Percentiles rank a stretch among this genome's conserved stretches.
These are phyloP conservation scores for Ifrita kowaldi DNA, from an alignment of 2,113 vertebrate genomes.

Conservation along the genomic window DNA sequence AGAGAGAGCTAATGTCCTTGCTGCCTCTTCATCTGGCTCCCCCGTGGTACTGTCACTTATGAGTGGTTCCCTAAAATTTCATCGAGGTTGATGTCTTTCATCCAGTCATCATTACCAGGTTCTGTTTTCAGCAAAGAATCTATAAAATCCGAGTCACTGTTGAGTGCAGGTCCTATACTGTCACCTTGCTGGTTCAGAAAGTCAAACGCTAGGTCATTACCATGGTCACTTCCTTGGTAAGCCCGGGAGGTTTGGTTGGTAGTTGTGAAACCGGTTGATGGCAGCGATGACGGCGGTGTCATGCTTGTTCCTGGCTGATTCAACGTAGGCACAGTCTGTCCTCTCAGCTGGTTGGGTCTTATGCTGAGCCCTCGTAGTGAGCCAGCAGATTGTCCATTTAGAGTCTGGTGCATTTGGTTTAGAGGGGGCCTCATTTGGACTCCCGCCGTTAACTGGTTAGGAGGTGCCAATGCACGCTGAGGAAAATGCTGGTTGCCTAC, in stretches of 20 bases:
- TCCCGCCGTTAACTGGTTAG: constrained; percentile 80
- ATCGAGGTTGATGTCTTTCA: constrained; percentile 98
- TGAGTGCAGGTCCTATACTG: constrained; percentile 87
- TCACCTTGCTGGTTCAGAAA: constrained; percentile 89
- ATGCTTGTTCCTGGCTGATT: constrained; percentile 75
- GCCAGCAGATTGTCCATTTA: constrained; percentile 72
- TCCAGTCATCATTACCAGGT: constrained; percentile 96
- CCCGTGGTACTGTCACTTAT: constrained; percentile 56
- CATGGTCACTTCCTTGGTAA: constrained; percentile 80
- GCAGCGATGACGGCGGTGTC: constrained; percentile 76
- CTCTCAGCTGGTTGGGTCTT: constrained; percentile 79
- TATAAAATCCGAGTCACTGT: constrained; percentile 94
- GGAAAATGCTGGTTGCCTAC: constrained; percentile 78
- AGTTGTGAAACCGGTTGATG: constrained; percentile 73
- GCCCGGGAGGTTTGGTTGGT: constrained; percentile 70
- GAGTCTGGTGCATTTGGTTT: constrained; percentile 73
- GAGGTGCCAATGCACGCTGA: constrained; percentile 78
- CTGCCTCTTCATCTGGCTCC: neutral
- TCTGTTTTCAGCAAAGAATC: constrained; percentile 95
- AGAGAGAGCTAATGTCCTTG: constrained; percentile 21
- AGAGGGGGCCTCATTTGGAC: constrained; percentile 80
- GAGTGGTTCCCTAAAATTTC: constrained; percentile 92
- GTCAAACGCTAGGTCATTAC: constrained; percentile 85
- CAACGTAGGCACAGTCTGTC: constrained; percentile 76
- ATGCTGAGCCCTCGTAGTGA: constrained; percentile 74